These are phyloP conservation scores for Latrodectus elegans DNA, from an alignment of 2,888 invertebrate species.

Conservation along the genomic window DNA sequence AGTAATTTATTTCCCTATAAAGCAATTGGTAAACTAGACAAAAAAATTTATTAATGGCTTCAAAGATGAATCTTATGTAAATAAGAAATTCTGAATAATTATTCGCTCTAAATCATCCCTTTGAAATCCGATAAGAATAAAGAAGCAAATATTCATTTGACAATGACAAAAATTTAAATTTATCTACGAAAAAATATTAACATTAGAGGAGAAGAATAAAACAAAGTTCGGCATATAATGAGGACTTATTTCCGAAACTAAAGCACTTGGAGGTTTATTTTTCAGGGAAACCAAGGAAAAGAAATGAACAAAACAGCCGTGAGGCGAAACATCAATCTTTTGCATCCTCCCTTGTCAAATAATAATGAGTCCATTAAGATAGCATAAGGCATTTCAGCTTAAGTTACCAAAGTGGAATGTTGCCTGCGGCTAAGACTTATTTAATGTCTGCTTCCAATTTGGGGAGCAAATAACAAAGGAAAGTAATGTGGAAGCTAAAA, in stretches of 20 bases:
- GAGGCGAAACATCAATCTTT: conserved; percentile 40
- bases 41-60: conserved; percentile 11
- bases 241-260: conserved; percentile 29
- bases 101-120: background rate
- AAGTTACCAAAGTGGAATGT: conserved; percentile 22
- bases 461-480: too few species aligned
- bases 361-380: conserved; percentile 55
- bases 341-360: conserved; percentile 52
- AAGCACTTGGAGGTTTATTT: conserved; percentile 31
- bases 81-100: conserved; percentile 44
- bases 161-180: conserved; percentile 31
- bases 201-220: conserved; percentile 11
- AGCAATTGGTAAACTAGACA: background rate
- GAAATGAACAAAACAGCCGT: conserved; percentile 45
- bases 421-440: conserved; percentile 24
- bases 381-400: background rate
- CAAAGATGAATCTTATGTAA: conserved; percentile 30
- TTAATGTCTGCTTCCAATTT: conserved; percentile 33
- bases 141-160: background rate
- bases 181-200: conserved; percentile 17
- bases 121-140: background rate
- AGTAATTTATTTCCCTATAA: conserved; percentile 12
- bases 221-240: conserved; percentile 16
- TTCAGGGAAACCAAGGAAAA: conserved; percentile 1
- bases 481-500: too few species aligned